Conservation (phyloP, 2,797 vertebrate species). For the Coregonus sp. region DNA sequence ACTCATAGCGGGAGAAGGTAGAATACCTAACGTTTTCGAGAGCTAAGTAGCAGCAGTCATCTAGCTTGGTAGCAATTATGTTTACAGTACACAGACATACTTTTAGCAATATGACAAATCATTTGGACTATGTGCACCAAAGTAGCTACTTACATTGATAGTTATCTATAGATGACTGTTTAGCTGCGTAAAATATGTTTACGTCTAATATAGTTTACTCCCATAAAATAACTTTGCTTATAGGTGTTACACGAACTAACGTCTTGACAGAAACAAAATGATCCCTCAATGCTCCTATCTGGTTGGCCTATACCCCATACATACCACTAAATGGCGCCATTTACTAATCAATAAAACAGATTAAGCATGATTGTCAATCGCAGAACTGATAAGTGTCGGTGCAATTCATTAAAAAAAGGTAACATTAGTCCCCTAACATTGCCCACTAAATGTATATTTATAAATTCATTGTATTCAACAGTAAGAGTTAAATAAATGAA, state of each 20-base stretch:
- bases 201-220: not conserved
- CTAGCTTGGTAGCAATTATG: no score
- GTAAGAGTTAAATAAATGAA: not conserved
- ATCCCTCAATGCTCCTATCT: not conserved
- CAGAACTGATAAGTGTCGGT: not conserved
- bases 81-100: no score
- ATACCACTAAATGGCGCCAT: slow-evolving; percentile 36
- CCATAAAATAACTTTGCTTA: not conserved
- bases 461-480: not conserved
- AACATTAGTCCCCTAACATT: not conserved
- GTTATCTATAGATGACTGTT: slow-evolving; percentile 60
- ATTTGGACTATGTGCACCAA: rapidly evolving
- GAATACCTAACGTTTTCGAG: no score
- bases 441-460: not conserved
- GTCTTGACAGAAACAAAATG: slow-evolving; percentile 35
- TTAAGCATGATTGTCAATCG: not conserved
- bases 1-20: no score
- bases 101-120: not conserved
- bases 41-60: no score
- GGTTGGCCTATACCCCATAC: not conserved
- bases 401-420: not conserved
- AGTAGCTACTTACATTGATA: slow-evolving; percentile 59
- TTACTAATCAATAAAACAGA: slow-evolving; percentile 7
- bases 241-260: slow-evolving; percentile 29
- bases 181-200: no score